Conservation (phyloP, 2,797 vertebrate species). For the Eulemur mongoz region DNA sequence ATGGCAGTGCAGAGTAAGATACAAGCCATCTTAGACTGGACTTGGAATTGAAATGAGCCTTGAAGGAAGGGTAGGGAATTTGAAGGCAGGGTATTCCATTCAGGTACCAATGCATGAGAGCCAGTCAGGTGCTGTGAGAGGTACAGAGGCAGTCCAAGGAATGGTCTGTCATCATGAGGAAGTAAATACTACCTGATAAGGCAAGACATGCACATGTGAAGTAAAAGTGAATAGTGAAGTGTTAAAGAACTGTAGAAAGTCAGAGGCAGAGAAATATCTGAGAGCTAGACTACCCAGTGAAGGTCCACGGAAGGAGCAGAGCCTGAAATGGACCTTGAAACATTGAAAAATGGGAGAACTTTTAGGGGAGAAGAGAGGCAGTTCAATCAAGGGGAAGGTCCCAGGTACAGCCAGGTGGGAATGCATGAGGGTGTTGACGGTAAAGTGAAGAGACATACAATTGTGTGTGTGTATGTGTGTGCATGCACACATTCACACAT, state of each 20-base stretch:
- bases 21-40: background rate
- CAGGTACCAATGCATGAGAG: background rate
- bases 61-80: background rate
- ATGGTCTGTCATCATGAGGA: background rate
- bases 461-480: too few species aligned
- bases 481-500: fast-evolving
- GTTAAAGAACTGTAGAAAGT: background rate
- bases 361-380: background rate
- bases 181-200: background rate
- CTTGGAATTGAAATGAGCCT: background rate
- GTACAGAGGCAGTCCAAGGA: background rate
- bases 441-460: background rate
- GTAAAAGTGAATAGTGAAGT: background rate
- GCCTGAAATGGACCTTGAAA: background rate
- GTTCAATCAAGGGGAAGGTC: background rate
- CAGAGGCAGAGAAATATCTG: background rate
- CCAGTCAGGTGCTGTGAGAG: background rate
- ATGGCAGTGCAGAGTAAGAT: background rate
- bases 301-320: background rate
- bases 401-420: background rate
- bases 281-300: background rate
- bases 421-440: background rate
- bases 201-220: background rate
- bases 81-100: background rate
- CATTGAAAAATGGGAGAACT: background rate